These are phyloP conservation scores for Emydura subglobosa DNA, from an alignment of 2,113 vertebrate genomes.

Conservation along the genomic window DNA sequence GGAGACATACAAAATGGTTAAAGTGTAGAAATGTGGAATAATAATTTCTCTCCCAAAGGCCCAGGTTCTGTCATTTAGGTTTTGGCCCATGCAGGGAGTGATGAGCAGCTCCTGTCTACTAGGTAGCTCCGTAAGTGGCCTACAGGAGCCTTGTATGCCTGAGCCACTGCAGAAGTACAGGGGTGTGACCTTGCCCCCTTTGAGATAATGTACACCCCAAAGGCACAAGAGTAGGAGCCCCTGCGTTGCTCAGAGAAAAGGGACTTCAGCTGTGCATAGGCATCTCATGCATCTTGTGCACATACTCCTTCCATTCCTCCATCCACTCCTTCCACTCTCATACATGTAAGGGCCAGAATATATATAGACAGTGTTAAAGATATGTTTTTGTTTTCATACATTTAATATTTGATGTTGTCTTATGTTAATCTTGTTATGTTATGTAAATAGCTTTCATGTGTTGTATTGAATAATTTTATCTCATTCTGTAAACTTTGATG, in stretches of 20 bases:
- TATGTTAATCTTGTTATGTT: not conserved
- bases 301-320: not conserved
- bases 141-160: not conserved
- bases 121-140: not conserved
- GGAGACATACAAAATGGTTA: not conserved
- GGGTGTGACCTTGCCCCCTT: not conserved
- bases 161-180: not conserved
- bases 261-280: too few species aligned
- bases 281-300: not conserved
- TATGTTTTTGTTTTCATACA: not conserved
- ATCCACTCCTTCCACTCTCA: not conserved
- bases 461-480: not conserved
- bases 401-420: not conserved
- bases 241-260: not conserved
- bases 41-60: fast-evolving
- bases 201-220: not conserved
- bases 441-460: not conserved
- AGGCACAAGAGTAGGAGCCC: not conserved
- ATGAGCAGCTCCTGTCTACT: not conserved
- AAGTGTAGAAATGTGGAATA: not conserved
- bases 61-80: not conserved
- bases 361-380: not conserved
- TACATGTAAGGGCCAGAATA: not conserved
- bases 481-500: not conserved
- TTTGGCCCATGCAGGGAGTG: fast-evolving